Conservation (phyloP, 2,888 invertebrate species). For the Diaphora mendica region DNA sequence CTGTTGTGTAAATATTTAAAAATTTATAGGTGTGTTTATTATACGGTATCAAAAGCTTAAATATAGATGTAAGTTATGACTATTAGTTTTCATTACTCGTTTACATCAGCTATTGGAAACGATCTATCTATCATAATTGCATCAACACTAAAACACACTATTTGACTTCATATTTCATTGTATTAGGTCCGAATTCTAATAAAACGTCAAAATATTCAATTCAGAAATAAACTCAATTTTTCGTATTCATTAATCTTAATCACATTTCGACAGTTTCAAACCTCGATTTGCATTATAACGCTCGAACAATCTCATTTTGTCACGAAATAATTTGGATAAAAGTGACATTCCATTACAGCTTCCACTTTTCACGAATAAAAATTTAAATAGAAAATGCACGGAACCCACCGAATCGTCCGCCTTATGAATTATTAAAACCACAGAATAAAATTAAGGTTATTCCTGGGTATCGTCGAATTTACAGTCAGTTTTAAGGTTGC, state of each 20-base stretch:
- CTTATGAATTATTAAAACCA: constrained; percentile 69
- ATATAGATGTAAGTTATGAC: too few relatives aligned
- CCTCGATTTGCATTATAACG: constrained; percentile 32
- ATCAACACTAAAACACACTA: background rate
- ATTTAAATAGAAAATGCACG: constrained; percentile 65
- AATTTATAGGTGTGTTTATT: too few relatives aligned
- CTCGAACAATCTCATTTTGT: constrained; percentile 42
- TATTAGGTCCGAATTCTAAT: background rate
- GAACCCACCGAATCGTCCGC: constrained; percentile 55
- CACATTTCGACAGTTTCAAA: constrained; percentile 34
- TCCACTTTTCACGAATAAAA: constrained; percentile 62
- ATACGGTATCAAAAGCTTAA: too few relatives aligned
- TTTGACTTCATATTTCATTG: background rate
- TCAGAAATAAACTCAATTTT: background rate
- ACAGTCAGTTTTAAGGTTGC: constrained; percentile 47
- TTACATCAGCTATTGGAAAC: background rate
- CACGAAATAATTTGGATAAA: constrained; percentile 45
- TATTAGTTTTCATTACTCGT: too few relatives aligned
- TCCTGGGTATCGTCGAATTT: constrained; percentile 48
- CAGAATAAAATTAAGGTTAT: constrained; percentile 61
- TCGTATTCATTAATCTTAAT: constrained; percentile 6
- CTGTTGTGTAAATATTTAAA: too few relatives aligned
- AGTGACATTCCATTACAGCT: constrained; percentile 55
- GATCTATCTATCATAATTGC: background rate
- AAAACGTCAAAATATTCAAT: constrained; percentile 3